These are phyloP conservation scores for Cynopterus sphinx DNA, from an alignment of 2,797 vertebrate genomes.

Conservation along the genomic window DNA sequence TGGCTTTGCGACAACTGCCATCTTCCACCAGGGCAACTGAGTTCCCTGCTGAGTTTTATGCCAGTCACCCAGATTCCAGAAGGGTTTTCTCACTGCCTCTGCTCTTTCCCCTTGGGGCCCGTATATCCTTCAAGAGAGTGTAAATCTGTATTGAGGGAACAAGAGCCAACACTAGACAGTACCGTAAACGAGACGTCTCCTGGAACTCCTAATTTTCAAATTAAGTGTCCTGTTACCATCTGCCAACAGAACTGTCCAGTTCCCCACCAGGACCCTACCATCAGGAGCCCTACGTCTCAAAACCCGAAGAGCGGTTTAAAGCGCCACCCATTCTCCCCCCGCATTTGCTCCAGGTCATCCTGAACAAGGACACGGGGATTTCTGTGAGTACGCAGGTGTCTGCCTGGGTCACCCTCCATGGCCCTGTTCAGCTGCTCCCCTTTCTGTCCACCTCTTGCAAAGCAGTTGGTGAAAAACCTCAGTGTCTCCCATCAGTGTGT, in stretches of 20 bases:
- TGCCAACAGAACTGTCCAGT: slow-evolving; percentile 93
- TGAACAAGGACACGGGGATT: slow-evolving; percentile 98
- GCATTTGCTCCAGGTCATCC: slow-evolving; percentile 97
- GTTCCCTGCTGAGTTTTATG: background rate
- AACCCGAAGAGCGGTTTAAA: slow-evolving; percentile 93
- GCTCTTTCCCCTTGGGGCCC: background rate
- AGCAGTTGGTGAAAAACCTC: background rate
- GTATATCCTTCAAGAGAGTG: background rate
- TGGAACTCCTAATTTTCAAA: background rate
- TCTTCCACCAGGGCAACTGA: background rate
- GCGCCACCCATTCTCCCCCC: slow-evolving; percentile 95
- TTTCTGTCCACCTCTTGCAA: background rate
- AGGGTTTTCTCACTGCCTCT: background rate
- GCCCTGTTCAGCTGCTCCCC: rapidly evolving
- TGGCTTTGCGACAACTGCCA: background rate
- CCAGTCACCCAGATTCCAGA: background rate
- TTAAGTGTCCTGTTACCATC: background rate
- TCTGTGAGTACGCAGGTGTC: slow-evolving; percentile 89
- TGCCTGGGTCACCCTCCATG: rapidly evolving
- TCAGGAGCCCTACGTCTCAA: slow-evolving; percentile 93
- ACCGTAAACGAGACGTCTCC: background rate
- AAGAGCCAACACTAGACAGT: background rate
- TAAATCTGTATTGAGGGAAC: background rate
- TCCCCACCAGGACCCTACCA: slow-evolving; percentile 97
- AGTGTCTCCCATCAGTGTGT: rapidly evolving